Evolutionary conservation across 2,113 vertebrate genomes (phyloP).

Genomic region (Choloepus hoffmanni): DNA sequence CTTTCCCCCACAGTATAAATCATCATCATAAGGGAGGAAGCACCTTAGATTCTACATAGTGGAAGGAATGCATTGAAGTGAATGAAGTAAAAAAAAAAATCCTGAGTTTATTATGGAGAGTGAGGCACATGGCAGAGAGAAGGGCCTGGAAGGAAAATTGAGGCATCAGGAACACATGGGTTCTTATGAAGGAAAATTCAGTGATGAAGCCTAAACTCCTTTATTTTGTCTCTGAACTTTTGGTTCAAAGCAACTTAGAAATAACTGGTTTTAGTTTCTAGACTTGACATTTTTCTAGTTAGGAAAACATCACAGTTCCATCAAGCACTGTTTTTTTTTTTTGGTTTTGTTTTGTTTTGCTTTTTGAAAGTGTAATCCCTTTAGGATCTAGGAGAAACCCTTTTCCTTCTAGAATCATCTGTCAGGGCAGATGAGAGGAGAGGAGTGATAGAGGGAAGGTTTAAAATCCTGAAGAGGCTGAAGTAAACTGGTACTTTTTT

Average conservation of each 20-base stretch:
- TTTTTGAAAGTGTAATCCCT: not conserved
- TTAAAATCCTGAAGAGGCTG: not conserved
- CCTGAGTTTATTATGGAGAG: not conserved
- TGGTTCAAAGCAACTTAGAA: conserved; percentile 19
- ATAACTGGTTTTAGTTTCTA: conserved; percentile 55
- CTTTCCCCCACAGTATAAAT: not conserved
- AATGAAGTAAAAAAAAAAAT: not conserved
- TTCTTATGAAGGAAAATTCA: conserved; percentile 45
- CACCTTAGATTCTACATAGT: not conserved
- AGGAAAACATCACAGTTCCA: not conserved
- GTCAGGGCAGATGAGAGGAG: not conserved
- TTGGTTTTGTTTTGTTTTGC: not conserved
- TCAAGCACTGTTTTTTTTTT: not conserved
- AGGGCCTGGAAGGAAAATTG: not conserved
- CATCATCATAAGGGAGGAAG: not conserved
- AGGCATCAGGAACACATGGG: not conserved
- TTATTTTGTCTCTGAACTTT: not conserved
- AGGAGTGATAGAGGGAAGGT: not conserved
- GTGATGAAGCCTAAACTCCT: not conserved
- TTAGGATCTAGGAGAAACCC: not conserved
- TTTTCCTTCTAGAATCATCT: not conserved
- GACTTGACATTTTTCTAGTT: not conserved
- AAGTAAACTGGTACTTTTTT: not conserved
- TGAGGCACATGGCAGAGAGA: not conserved
- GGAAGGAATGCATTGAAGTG: not conserved